Percentiles rank a stretch among this genome's conserved stretches.
Evolutionary conservation across 1,140 invertebrate species (phyloP).

Genomic region (Ostrea edulis): DNA sequence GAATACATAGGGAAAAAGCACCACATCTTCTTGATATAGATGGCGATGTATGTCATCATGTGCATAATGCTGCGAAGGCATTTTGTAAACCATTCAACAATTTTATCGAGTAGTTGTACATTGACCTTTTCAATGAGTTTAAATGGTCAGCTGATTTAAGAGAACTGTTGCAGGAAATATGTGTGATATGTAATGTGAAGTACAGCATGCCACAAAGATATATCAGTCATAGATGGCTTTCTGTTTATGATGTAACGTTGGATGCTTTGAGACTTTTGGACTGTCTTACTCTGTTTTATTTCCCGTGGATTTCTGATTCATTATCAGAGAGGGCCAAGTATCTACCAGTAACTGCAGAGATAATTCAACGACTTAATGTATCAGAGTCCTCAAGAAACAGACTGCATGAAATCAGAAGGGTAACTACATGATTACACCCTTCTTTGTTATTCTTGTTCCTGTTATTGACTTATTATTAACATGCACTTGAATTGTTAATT

Average conservation of each 20-base stretch:
- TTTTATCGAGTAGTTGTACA: constrained; percentile 57
- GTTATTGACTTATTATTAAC: no score
- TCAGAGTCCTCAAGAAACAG: constrained; percentile 38
- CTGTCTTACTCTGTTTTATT: constrained; percentile 46
- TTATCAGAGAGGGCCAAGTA: constrained; percentile 41
- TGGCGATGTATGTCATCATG: constrained; percentile 70
- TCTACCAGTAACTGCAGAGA: constrained; percentile 39
- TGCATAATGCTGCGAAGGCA: constrained; percentile 62
- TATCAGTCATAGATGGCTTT: constrained; percentile 45
- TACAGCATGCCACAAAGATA: constrained; percentile 61
- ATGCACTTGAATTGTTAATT: no score
- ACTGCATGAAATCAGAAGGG: constrained; percentile 46
- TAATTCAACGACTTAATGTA: constrained; percentile 34
- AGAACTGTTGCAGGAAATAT: constrained; percentile 62
- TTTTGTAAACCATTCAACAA: constrained; percentile 68
- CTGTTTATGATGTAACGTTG: constrained; percentile 39
- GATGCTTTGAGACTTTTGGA: constrained; percentile 39
- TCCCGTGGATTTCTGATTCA: constrained; percentile 29
- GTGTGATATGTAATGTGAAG: constrained; percentile 55
- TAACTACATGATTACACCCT: not conserved
- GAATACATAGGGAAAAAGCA: constrained; percentile 56
- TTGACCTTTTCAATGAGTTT: constrained; percentile 66
- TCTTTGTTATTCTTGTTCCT: not conserved
- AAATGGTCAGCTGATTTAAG: constrained; percentile 66
- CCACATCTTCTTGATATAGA: constrained; percentile 69